These are phyloP conservation scores for Acanthosepion esculentum DNA, from an alignment of 2,888 invertebrate species.

Conservation along the genomic window DNA sequence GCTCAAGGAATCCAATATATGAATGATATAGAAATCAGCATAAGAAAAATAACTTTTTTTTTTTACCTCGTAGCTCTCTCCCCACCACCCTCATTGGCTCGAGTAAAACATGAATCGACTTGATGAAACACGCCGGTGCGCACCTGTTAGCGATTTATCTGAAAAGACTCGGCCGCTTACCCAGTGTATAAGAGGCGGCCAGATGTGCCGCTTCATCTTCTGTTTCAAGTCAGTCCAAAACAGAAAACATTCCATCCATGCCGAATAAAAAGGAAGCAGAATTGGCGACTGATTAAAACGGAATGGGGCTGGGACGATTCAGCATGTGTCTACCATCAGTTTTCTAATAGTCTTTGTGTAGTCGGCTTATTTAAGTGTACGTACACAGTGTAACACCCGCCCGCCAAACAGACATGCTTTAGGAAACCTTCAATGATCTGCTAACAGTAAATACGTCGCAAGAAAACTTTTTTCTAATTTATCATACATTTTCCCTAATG, in stretches of 20 bases:
- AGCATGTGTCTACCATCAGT: background rate
- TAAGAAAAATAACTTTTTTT: too few relatives aligned
- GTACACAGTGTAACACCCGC: background rate
- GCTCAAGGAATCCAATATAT: too few relatives aligned
- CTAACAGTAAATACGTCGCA: too few relatives aligned
- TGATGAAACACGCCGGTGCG: background rate
- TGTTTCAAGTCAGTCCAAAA: background rate
- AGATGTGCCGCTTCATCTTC: background rate
- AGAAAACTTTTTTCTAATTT: too few relatives aligned
- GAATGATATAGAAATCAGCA: too few relatives aligned
- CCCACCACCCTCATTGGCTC: background rate
- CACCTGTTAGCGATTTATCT: constrained; percentile 1
- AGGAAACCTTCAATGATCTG: background rate
- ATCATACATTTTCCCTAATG: too few relatives aligned
- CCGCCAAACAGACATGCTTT: background rate
- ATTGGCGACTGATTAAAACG: background rate
- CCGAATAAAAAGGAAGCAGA: background rate
- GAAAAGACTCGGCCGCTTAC: background rate
- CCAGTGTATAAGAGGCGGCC: background rate
- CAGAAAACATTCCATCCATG: background rate
- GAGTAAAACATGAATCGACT: background rate
- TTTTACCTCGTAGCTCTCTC: too few relatives aligned
- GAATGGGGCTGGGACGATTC: background rate
- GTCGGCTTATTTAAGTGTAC: background rate
- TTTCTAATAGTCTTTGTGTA: background rate